Percentiles rank a stretch among this genome's conserved stretches.
phyloP scores from a whole-genome alignment of 2,113 vertebrate genomes.

The Acinonyx jubatus region DNA sequence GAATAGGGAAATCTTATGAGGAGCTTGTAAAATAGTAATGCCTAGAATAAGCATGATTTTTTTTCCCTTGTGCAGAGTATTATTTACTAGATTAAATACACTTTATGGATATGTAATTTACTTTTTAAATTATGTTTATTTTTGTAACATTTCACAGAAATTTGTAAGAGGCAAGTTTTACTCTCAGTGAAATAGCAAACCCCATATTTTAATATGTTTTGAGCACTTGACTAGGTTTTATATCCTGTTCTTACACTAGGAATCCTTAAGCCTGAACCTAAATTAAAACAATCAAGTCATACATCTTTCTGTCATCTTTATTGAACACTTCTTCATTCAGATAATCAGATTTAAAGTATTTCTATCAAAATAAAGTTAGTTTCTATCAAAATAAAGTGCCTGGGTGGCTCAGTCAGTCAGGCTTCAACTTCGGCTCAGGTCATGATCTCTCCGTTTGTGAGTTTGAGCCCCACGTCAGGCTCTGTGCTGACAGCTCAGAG shows the following conservation, averaged over 20 bases:
- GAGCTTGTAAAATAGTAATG: background rate
- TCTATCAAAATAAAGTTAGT: background rate
- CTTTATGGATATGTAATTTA: conserved; percentile 24
- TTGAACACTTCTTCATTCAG: background rate
- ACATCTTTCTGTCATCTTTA: background rate
- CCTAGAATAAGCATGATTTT: background rate
- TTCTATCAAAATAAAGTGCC: background rate
- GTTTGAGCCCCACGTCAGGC: no score
- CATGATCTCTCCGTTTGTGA: no score
- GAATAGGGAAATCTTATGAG: background rate
- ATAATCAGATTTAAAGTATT: conserved; percentile 31
- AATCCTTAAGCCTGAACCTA: conserved; percentile 29
- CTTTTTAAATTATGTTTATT: background rate
- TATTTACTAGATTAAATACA: conserved; percentile 3
- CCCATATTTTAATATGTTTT: background rate
- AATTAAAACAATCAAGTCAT: background rate
- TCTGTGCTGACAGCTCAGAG: no score
- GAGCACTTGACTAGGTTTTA: background rate
- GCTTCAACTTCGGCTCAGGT: no score
- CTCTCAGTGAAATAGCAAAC: background rate
- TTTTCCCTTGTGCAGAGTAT: background rate
- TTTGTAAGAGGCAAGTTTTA: background rate
- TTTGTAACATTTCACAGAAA: conserved; percentile 28
- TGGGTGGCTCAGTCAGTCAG: no score
- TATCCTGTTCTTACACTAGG: background rate